Base-by-base conservation (phyloP, 37 sponge, comb jelly and placozoan genomes). In the Oscarella lobularis region DNA sequence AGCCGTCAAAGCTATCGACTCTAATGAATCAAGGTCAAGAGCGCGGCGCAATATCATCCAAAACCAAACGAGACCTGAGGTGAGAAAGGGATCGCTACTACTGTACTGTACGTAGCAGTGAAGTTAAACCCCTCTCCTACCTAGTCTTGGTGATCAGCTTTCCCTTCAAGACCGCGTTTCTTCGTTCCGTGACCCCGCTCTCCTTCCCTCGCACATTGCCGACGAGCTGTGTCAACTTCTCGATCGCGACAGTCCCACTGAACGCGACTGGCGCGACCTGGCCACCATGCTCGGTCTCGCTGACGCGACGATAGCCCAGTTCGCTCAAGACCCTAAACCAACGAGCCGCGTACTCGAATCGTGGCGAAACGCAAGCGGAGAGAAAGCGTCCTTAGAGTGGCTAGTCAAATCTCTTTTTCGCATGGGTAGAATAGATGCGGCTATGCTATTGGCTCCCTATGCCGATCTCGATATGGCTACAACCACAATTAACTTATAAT, bases 111-210 rank as follows among this genome's bases (percentile, higher is more conserved):
- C n/a, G n/a, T n/a, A n/a, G n/a, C n/a, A n/a, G n/a, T n/a, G n/a
- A n/a, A n/a, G n/a, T n/a, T n/a, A n/a, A n/a, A n/a, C n/a, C n/a
- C n/a, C n/a, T n/a, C n/a, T n/a, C n/a, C n/a, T n/a, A n/a, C n/a
- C n/a, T n/a, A n/a, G n/a, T n/a, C n/a, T 48, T 9, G 60, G 60
- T 48, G 60, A 48, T 48, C 60, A 48, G 20, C 20, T 20, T 27
- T 48, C 60, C 81, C 65, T 88, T 82, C 76, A 81, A 77, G 66
- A 30, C 76, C 29, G 83, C 82, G 67, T 84, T 66, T 66, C 80
- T 78, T 39, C 48, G 77, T 32, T 81, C 81, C 80, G 55, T 31
- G 4, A 73, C 31, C 60, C 60, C 9, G 60, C 14, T 20, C 20
- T 9, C 20, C 60, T 48, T 27, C 60, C 60, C 9, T 48, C 60